Percentiles rank a stretch among this genome's conserved stretches.
Conservation (phyloP, 2,113 vertebrate genomes). For the Cyanistes caeruleus region DNA sequence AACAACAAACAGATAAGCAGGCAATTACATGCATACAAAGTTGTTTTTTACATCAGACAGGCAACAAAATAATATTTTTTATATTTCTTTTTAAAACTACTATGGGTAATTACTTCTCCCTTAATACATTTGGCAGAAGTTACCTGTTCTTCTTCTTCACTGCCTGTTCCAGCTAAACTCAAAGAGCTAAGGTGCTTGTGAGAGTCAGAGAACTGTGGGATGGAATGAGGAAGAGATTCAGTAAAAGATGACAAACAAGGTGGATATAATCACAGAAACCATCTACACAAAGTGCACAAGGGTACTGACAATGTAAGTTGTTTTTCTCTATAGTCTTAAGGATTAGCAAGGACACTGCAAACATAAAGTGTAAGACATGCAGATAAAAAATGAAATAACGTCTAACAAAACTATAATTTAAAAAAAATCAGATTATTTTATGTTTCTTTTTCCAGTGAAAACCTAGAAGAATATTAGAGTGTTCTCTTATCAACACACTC, state of each 20-base stretch:
- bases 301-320: neutral
- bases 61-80: neutral
- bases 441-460: neutral
- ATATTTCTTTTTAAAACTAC: neutral
- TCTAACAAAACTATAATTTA: neutral
- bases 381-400: conserved; percentile 43
- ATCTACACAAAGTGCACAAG: conserved; percentile 19
- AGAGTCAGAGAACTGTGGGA: conserved; percentile 67
- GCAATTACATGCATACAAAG: neutral
- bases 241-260: conserved; percentile 33
- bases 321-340: neutral
- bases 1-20: neutral
- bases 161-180: conserved; percentile 76
- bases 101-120: neutral
- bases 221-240: conserved; percentile 63
- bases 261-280: neutral
- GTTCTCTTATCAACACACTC: neutral
- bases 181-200: conserved; percentile 73
- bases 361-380: conserved; percentile 9
- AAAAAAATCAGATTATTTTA: neutral
- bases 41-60: neutral
- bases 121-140: conserved; percentile 36
- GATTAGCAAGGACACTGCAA: conserved; percentile 37
- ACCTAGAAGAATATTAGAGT: neutral
- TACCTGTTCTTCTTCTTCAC: conserved; percentile 81